These are phyloP conservation scores for Andrena bicolor DNA, from an alignment of 2,888 invertebrate species.

Conservation along the genomic window DNA sequence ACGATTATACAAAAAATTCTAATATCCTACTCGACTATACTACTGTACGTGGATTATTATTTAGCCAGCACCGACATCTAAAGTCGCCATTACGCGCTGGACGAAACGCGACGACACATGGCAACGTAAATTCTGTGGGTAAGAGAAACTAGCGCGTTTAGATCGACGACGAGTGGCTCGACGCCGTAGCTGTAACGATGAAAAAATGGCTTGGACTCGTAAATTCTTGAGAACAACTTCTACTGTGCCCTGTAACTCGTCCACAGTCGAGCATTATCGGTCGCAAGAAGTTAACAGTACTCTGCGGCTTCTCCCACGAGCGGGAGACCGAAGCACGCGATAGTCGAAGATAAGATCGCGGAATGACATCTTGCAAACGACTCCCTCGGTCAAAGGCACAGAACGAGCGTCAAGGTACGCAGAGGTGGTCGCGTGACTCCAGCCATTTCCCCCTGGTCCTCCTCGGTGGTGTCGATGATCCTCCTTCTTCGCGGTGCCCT, in stretches of 20 bases:
- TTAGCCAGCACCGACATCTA: no score
- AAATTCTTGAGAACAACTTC: constrained; percentile 18
- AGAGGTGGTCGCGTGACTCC: constrained; percentile 40
- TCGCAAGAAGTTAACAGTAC: constrained; percentile 7
- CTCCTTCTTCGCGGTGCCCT: constrained; percentile 10
- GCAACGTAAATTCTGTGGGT: no score
- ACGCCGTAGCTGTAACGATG: not conserved
- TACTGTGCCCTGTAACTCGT: not conserved
- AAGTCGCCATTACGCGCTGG: no score
- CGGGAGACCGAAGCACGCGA: constrained; percentile 35
- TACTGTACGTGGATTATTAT: no score
- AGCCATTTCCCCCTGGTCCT: constrained; percentile 24
- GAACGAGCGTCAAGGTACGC: constrained; percentile 22
- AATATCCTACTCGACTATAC: no score
- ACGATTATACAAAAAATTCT: no score
- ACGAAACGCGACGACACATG: no score
- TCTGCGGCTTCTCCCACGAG: constrained; percentile 27
- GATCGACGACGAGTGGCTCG: not conserved
- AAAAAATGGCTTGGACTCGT: constrained; percentile 4
- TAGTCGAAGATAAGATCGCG: constrained; percentile 48
- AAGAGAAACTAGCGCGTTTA: not conserved
- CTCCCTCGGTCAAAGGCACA: constrained; percentile 46
- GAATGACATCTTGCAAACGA: constrained; percentile 62
- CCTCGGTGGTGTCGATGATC: constrained; percentile 37
- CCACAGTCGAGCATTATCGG: not conserved